Evolutionary conservation across 2,797 vertebrate genomes (phyloP).

Genomic region (Phalloptychus januarius): DNA sequence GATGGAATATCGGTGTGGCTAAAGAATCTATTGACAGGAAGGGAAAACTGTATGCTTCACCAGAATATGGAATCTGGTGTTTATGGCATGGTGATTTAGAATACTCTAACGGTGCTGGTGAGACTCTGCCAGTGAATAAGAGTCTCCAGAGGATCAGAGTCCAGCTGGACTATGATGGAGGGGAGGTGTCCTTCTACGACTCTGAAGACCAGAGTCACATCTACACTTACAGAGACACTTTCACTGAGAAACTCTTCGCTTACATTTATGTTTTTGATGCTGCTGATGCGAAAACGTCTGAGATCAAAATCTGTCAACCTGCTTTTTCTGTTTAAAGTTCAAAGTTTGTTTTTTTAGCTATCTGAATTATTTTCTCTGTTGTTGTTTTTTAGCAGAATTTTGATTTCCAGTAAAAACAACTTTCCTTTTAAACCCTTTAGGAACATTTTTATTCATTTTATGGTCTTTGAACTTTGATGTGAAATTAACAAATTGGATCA

Average conservation of each 20-base stretch:
- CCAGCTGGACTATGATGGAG: not conserved
- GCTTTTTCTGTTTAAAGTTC: too few species aligned
- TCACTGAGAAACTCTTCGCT: not conserved
- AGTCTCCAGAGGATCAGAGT: not conserved
- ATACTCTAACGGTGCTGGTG: not conserved
- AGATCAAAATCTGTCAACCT: not conserved
- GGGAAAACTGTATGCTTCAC: not conserved
- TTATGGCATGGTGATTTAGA: fast-evolving
- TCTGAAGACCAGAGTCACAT: not conserved
- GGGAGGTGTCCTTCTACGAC: not conserved
- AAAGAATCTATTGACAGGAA: not conserved
- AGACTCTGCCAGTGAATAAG: not conserved
- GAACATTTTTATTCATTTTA: too few species aligned
- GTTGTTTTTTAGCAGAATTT: not conserved
- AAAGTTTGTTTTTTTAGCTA: not conserved
- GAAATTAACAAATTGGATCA: too few species aligned
- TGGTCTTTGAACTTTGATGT: too few species aligned
- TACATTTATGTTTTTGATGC: not conserved
- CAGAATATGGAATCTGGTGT: constrained; percentile 3
- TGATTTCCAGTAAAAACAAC: not conserved
- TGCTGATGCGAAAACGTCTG: not conserved
- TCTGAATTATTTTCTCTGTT: not conserved
- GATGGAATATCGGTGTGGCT: not conserved
- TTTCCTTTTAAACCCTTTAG: too few species aligned
- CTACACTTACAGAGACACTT: not conserved